Evolutionary conservation across 2,113 vertebrate genomes (phyloP).

Genomic region (Psilopogon haemacephalus): DNA sequence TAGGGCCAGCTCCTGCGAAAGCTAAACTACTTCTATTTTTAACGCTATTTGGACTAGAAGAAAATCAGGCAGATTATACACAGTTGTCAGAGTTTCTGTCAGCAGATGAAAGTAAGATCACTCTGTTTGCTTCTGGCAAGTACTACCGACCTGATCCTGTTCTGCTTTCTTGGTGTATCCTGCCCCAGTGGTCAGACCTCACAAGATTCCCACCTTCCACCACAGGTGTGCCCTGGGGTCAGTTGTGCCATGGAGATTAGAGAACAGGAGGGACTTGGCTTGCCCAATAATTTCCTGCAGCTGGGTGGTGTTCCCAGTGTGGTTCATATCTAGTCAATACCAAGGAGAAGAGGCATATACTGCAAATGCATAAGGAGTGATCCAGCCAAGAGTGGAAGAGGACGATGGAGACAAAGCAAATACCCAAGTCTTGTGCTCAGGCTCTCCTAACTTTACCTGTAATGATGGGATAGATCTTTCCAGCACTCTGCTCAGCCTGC

Average conservation of each 20-base stretch:
- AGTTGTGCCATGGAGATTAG: fast-evolving
- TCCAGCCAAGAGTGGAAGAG: neutral
- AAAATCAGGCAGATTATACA: neutral
- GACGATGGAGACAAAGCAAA: neutral
- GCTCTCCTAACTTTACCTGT: neutral
- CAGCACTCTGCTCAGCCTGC: neutral
- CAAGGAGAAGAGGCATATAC: neutral
- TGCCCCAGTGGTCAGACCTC: neutral
- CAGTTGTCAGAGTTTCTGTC: slow-evolving; percentile 19
- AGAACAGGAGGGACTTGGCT: neutral
- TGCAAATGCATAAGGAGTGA: neutral
- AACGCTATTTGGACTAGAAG: neutral
- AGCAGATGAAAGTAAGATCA: slow-evolving; percentile 10
- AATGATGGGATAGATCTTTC: neutral
- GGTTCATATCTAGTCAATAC: neutral
- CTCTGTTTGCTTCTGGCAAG: neutral
- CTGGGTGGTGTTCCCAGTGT: neutral
- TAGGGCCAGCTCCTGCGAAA: neutral
- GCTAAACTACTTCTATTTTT: slow-evolving; percentile 29
- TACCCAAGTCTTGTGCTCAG: neutral
- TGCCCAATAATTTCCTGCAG: neutral
- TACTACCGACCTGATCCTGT: neutral
- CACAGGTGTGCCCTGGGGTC: fast-evolving
- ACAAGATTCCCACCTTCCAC: neutral
- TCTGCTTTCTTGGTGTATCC: neutral